Evolutionary conservation across 2,113 vertebrate genomes (phyloP), one percentile per base, ranked within the genome.

Genomic region (Verasper variegatus): DNA sequence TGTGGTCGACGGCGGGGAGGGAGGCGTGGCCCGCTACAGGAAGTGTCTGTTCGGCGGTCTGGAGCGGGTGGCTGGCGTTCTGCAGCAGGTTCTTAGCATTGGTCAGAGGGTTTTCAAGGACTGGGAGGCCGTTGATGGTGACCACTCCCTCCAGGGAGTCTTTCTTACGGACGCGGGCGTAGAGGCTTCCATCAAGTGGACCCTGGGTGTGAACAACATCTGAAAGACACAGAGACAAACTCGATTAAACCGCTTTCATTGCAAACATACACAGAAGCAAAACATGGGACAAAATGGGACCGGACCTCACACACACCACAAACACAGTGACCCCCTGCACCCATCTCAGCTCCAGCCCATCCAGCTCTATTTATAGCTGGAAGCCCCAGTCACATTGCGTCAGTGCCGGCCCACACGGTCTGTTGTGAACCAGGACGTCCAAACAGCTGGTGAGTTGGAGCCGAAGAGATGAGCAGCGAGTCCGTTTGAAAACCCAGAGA

Each of bases 121-220:
- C 82, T 56, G 92, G 93, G 59, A 96, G 95, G 14, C 95, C 95
- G 10, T 93, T 78, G 49, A 94, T 71, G 10, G 92, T 95, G 84
- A 96, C 91, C 0, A 95, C 93, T 42, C 94, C 94, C 0, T 95
- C 91, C 67, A 97, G 89, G 45, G 96, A 97, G 77, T 98, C 96
- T 94, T 98, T 99, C 93, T 99, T 98, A 86, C 96, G 95, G 84
- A 98, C 95, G 79, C 95, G 95, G 86, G 97, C 96, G 52, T 99
- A 99, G 14, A 99, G 94, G 87, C 97, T 99, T 88, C 97, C 97
- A 1, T 99, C 97, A 75, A 99, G 93, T 0, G 98, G 97, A 51
- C 98, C 97, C 90, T 98, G 96, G 0, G 97, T 98, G 89, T 99
- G 98, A 82, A 91, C 95, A 83, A 96, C 95, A 81, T 97, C 96